phyloP scores from a whole-genome alignment of 2,113 vertebrate genomes.

The Thalassoma bifasciatum region DNA sequence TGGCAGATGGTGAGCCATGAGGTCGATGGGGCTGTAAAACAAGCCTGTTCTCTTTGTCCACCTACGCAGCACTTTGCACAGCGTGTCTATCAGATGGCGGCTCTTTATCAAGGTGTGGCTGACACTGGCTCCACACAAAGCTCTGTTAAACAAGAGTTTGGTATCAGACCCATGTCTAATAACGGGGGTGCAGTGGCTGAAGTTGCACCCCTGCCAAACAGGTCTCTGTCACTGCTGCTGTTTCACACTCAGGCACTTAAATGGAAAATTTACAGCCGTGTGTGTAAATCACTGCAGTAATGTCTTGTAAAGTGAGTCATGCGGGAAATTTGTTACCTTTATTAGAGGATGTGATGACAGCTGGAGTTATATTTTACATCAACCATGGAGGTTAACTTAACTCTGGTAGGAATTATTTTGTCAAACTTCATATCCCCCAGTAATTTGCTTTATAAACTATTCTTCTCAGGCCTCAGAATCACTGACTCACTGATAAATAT shows the following conservation, averaged over 20 bases:
- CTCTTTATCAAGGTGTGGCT: constrained; percentile 83
- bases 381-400: not conserved
- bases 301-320: not conserved
- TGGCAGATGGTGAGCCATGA: constrained; percentile 80
- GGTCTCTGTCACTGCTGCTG: constrained; percentile 19
- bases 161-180: constrained; percentile 33
- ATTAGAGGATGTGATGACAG: not conserved
- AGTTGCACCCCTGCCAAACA: constrained; percentile 4
- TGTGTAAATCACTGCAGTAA: constrained; percentile 5
- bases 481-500: no score
- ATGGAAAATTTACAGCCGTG: constrained; percentile 15
- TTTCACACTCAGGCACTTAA: constrained; percentile 2
- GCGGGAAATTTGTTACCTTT: not conserved
- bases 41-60: constrained; percentile 83
- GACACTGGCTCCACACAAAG: constrained; percentile 73
- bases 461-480: no score
- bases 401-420: not conserved
- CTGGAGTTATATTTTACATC: not conserved
- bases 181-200: constrained; percentile 30
- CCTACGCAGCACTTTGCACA: constrained; percentile 78
- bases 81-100: constrained; percentile 80
- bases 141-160: constrained; percentile 55
- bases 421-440: not conserved
- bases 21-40: constrained; percentile 81
- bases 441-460: not conserved